phyloP scores from a whole-genome alignment of 1,140 invertebrate genomes.

The Melipona quadrifasciata region DNA sequence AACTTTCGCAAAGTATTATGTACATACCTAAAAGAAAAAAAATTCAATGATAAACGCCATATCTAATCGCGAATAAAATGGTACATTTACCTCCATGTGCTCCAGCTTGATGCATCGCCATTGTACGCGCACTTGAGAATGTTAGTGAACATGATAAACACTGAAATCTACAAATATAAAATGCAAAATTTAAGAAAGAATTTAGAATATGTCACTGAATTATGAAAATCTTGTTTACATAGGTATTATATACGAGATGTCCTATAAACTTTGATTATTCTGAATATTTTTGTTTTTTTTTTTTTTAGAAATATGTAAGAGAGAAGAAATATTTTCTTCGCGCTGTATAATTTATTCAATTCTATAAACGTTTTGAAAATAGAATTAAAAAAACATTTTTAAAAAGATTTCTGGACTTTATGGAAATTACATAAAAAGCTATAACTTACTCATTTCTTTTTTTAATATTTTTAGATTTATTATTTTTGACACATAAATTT shows the following conservation, averaged over 20 bases:
- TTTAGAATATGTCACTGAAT: background rate
- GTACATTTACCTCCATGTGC: conserved; percentile 40
- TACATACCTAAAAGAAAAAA: conserved; percentile 53
- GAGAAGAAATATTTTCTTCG: background rate
- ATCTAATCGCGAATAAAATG: background rate
- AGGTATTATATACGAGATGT: background rate
- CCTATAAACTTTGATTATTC: background rate
- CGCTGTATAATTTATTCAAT: background rate
- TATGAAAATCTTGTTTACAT: background rate
- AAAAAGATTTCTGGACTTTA: background rate
- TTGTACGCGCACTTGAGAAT: conserved; percentile 9
- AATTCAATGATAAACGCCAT: conserved; percentile 22
- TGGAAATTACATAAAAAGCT: background rate
- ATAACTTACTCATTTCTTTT: conserved; percentile 1
- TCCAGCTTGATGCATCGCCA: conserved; percentile 29
- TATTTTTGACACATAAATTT: background rate
- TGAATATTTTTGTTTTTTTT: background rate
- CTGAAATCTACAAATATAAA: conserved; percentile 20
- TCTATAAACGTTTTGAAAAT: background rate
- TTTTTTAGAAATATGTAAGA: background rate
- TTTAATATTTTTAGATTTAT: background rate
- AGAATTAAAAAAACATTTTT: background rate
- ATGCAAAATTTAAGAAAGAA: background rate
- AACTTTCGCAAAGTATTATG: conserved; percentile 60
- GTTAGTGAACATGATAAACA: conserved; percentile 30